Evolutionary conservation across 2,797 vertebrate genomes (phyloP).

Genomic region (Acipenser transmontanus): DNA sequence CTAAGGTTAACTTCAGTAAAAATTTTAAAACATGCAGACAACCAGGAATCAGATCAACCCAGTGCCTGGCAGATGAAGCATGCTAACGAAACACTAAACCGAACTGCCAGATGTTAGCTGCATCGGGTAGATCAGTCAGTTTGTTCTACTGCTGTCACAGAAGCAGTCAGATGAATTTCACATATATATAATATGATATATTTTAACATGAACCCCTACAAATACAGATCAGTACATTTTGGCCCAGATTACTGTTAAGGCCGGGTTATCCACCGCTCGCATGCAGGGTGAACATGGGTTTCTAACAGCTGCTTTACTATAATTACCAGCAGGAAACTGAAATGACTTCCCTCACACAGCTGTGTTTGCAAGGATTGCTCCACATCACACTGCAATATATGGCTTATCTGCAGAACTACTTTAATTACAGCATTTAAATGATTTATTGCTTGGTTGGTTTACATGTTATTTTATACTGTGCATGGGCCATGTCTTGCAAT

Average conservation of each 20-base stretch:
- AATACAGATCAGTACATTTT: not conserved
- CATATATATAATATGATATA: not conserved
- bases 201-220: not conserved
- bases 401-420: too few relatives aligned
- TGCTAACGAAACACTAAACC: not conserved
- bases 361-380: too few relatives aligned
- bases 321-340: conserved; percentile 40
- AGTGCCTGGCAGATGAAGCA: not conserved
- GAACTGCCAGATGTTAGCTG: not conserved
- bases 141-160: not conserved
- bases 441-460: too few relatives aligned
- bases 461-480: too few relatives aligned
- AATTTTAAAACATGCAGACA: too few relatives aligned
- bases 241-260: not conserved
- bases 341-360: not conserved
- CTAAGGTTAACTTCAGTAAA: too few relatives aligned
- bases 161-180: not conserved
- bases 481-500: too few relatives aligned
- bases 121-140: not conserved
- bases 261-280: too few relatives aligned
- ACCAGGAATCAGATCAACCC: too few relatives aligned
- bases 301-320: conserved; percentile 60
- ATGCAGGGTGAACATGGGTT: conserved; percentile 16
- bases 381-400: too few relatives aligned
- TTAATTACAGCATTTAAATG: too few relatives aligned